Evolutionary conservation across 2,113 vertebrate genomes (phyloP).

Genomic region (Mellivora capensis): DNA sequence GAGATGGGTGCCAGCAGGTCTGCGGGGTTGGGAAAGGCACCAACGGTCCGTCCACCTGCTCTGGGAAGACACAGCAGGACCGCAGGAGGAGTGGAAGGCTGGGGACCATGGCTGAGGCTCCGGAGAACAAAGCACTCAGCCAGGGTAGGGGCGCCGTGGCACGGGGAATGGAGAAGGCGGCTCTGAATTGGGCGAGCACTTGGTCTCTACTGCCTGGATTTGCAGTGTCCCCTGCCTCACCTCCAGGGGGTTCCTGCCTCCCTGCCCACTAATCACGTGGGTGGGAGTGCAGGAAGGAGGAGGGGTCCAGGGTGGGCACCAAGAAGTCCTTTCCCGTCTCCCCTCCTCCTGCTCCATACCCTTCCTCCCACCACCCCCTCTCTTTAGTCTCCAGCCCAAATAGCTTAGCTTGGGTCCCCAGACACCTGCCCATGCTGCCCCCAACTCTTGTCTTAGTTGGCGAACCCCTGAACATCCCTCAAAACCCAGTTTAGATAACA

Average conservation of each 20-base stretch:
- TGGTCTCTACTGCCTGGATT: not conserved
- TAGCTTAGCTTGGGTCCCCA: not conserved
- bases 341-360: too few relatives aligned
- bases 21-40: not conserved
- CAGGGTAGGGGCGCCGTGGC: not conserved
- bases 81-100: too few relatives aligned
- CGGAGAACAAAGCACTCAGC: not conserved
- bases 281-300: not conserved
- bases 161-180: not conserved
- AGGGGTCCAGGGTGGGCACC: not conserved
- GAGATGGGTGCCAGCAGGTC: not conserved
- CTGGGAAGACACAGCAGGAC: not conserved
- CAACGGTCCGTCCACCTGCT: not conserved
- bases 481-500: not conserved
- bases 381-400: not conserved
- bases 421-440: not conserved
- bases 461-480: not conserved
- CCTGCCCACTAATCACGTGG: not conserved
- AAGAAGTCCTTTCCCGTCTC: too few relatives aligned
- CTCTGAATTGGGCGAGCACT: accelerated
- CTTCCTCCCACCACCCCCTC: not conserved
- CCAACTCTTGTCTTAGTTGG: not conserved
- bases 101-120: not conserved
- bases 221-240: not conserved
- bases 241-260: not conserved